These are phyloP conservation scores for Ellobius talpinus DNA, from an alignment of 2,113 vertebrate genomes.

Conservation along the genomic window DNA sequence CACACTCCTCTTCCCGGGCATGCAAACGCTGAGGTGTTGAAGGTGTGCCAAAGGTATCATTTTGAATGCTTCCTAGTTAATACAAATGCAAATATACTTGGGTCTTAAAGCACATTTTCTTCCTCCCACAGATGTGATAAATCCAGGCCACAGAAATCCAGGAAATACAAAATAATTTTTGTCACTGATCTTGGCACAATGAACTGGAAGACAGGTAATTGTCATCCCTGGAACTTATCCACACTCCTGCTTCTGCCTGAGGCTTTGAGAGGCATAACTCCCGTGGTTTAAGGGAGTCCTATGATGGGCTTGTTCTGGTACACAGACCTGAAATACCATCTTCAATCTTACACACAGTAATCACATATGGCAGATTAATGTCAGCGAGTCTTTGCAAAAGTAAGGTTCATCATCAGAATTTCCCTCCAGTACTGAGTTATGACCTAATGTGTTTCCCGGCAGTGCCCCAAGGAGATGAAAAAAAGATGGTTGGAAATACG, in stretches of 20 bases:
- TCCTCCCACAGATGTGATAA: neutral
- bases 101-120: conserved; percentile 45
- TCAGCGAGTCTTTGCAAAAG: conserved; percentile 61
- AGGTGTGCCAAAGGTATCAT: neutral
- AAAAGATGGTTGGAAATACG: conserved; percentile 67
- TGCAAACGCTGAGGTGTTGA: neutral
- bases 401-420: conserved; percentile 66
- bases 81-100: conserved; percentile 30
- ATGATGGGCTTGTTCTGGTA: conserved; percentile 45
- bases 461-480: conserved; percentile 67
- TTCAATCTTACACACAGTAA: conserved; percentile 53
- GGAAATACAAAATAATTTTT: neutral
- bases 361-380: conserved; percentile 75
- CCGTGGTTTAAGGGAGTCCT: neutral
- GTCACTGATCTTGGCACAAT: conserved; percentile 7
- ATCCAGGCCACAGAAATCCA: conserved; percentile 27
- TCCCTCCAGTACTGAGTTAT: conserved; percentile 64
- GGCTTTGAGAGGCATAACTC: conserved; percentile 10
- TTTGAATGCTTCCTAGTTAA: conserved; percentile 44
- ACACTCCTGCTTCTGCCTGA: neutral
- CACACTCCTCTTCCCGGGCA: neutral
- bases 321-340: conserved; percentile 58
- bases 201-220: conserved; percentile 39
- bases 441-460: conserved; percentile 67
- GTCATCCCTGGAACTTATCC: neutral